phyloP scores from a whole-genome alignment of 2,113 vertebrate genomes.

The Plectropomus leopardus region DNA sequence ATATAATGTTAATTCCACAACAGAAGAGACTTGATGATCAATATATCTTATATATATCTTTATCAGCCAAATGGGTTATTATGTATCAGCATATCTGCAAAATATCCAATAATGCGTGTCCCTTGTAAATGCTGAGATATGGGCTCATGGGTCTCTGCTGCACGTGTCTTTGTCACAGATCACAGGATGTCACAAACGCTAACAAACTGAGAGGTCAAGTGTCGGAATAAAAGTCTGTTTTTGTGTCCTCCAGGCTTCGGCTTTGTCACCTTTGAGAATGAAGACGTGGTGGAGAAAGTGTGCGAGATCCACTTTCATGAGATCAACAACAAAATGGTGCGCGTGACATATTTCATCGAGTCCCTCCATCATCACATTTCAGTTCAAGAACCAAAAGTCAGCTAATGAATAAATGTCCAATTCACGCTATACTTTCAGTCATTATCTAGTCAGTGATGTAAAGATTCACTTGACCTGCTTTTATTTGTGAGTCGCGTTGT shows the following conservation, averaged over 20 bases:
- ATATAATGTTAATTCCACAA: too few relatives aligned
- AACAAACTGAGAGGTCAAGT: neutral
- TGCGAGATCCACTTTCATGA: conserved; percentile 99
- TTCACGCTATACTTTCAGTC: neutral
- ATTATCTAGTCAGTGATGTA: neutral
- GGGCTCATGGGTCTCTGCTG: neutral
- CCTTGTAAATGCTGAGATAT: neutral
- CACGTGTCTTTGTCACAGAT: neutral
- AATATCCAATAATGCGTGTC: too few relatives aligned
- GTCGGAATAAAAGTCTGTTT: conserved; percentile 10
- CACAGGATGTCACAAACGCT: neutral
- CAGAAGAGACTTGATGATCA: too few relatives aligned
- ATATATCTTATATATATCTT: too few relatives aligned
- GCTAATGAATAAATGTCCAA: neutral
- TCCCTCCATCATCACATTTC: neutral
- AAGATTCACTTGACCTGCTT: neutral
- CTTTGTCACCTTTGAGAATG: conserved; percentile 98
- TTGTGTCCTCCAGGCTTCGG: conserved; percentile 89
- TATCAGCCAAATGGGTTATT: too few relatives aligned
- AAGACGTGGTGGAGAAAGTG: conserved; percentile 99
- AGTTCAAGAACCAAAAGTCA: neutral
- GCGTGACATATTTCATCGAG: neutral
- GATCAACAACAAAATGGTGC: conserved; percentile 99
- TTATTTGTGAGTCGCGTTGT: neutral
- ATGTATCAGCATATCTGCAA: too few relatives aligned